Evolutionary conservation across 2,888 invertebrate genomes (phyloP).

Genomic region (Stratiomys singularior): DNA sequence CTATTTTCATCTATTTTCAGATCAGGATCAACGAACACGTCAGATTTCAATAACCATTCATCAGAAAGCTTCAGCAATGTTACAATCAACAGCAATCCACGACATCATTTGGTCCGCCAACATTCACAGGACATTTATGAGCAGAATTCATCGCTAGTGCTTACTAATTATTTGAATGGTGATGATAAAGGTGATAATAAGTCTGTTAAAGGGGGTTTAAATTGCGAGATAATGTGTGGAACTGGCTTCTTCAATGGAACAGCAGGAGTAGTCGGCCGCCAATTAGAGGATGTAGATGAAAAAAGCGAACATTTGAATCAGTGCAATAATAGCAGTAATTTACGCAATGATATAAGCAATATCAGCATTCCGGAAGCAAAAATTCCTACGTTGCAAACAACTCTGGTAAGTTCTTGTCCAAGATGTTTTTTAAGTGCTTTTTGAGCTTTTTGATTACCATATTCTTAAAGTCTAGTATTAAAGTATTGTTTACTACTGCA

Average conservation of each 20-base stretch:
- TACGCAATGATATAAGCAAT: slow-evolving; percentile 10
- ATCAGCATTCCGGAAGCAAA: slow-evolving; percentile 53
- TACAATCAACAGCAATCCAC: background rate
- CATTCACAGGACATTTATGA: slow-evolving; percentile 29
- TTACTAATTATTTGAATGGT: slow-evolving; percentile 39
- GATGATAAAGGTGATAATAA: slow-evolving; percentile 21
- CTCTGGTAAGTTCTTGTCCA: slow-evolving; percentile 72
- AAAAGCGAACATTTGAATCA: slow-evolving; percentile 50
- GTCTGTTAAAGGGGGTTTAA: no score
- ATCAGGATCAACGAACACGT: slow-evolving; percentile 32
- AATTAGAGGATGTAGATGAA: slow-evolving; percentile 54
- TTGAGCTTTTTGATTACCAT: no score
- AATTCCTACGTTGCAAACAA: slow-evolving; percentile 71
- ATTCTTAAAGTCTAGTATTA: no score
- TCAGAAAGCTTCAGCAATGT: background rate
- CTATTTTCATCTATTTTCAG: slow-evolving; percentile 18
- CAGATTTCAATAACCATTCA: background rate
- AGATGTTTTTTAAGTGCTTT: no score
- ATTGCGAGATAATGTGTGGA: no score
- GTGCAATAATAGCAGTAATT: slow-evolving; percentile 19
- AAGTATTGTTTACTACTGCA: no score
- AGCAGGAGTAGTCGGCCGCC: slow-evolving; percentile 51
- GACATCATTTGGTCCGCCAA: slow-evolving; percentile 38
- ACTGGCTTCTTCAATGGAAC: no score
- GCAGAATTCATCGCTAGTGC: slow-evolving; percentile 1